A percentile compares a stretch with the other conserved stretches of the same genome.
Conservation (phyloP, 2,113 vertebrate genomes). For the Forbesichthys papilliferus region DNA sequence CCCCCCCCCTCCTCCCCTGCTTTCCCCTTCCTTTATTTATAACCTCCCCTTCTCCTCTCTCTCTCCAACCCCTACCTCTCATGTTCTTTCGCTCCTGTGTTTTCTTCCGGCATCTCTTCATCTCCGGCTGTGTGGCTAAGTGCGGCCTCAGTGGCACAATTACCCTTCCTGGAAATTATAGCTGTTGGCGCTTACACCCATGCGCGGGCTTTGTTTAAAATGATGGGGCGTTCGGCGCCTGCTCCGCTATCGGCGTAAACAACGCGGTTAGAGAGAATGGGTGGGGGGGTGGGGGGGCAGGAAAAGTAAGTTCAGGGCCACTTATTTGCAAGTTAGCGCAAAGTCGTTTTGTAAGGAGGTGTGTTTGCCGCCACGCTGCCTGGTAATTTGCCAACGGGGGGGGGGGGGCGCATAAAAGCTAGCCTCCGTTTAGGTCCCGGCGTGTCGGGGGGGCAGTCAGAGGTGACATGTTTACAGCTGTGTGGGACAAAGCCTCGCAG, state of each 20-base stretch:
- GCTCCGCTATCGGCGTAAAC: background rate
- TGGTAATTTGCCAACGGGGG: conserved; percentile 1
- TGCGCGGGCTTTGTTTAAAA: no score
- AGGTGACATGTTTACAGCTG: conserved; percentile 59
- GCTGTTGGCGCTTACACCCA: no score
- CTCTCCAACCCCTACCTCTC: background rate
- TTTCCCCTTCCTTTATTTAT: no score
- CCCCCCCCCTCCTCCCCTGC: background rate
- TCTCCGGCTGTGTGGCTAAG: background rate
- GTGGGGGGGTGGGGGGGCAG: background rate
- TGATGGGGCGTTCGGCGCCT: no score
- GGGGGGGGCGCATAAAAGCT: conserved; percentile 28
- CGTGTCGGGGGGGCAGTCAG: conserved; percentile 9
- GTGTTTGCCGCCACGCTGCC: conserved; percentile 3
- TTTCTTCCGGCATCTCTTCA: background rate
- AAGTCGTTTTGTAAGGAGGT: conserved; percentile 9
- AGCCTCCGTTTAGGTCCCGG: conserved; percentile 36
- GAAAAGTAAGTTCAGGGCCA: background rate
- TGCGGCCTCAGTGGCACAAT: no score
- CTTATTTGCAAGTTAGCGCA: conserved; percentile 16
- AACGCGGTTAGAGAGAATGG: background rate
- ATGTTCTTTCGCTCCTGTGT: background rate
- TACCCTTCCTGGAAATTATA: no score
- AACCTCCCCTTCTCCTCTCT: background rate
- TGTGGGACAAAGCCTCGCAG: conserved; percentile 45